phyloP scores from a whole-genome alignment of 1,140 invertebrate genomes.

The Apis mellifera region Amel_HAv3.1 CM009945.2:3804001-3804500 shows the following conservation, averaged over 20 bases:
- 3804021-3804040: conserved; percentile 86
- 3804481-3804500: conserved; percentile 89
- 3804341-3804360: conserved; percentile 85
- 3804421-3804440: conserved; percentile 23
- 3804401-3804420: background rate
- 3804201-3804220: conserved; percentile 85
- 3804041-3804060: conserved; percentile 83
- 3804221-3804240: conserved; percentile 85
- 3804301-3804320: conserved; percentile 84
- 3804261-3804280: conserved; percentile 53
- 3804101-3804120: conserved; percentile 86
- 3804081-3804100: conserved; percentile 87
- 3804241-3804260: conserved; percentile 65
- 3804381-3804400: background rate
- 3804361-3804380: conserved; percentile 72
- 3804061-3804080: conserved; percentile 86
- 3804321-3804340: conserved; percentile 87
- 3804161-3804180: conserved; percentile 88
- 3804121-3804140: conserved; percentile 86
- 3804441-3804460: conserved; percentile 83
- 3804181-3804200: conserved; percentile 85
- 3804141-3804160: conserved; percentile 87
- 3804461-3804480: conserved; percentile 90
- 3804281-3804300: conserved; percentile 81
- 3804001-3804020: conserved; percentile 83